Conservation (phyloP, 2,797 vertebrate genomes). For the Sus cebifrons region DNA sequence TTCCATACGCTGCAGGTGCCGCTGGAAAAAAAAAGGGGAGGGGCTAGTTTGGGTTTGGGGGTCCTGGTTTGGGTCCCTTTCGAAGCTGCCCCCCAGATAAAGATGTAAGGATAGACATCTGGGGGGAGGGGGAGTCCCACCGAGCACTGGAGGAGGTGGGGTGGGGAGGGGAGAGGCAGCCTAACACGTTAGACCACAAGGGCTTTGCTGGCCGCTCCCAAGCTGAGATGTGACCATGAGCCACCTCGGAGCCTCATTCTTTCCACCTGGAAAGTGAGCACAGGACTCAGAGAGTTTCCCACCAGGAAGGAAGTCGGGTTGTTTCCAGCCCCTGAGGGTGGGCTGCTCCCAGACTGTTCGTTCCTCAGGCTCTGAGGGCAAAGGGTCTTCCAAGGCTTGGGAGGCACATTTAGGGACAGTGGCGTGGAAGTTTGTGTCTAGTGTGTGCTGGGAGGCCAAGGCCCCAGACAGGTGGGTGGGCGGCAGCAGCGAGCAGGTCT, state of each 20-base stretch:
- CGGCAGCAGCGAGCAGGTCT: background rate
- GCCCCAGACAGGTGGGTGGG: background rate
- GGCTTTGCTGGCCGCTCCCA: too few relatives aligned
- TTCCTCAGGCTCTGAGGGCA: background rate
- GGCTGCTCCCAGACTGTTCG: rapidly evolving
- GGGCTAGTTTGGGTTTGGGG: background rate
- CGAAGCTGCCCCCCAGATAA: background rate
- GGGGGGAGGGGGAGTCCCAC: background rate
- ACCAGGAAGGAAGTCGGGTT: background rate
- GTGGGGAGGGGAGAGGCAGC: background rate
- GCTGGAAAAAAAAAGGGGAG: background rate
- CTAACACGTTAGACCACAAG: too few relatives aligned
- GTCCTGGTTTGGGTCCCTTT: background rate
- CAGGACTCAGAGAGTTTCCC: rapidly evolving
- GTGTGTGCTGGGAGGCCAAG: background rate
- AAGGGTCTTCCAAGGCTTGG: background rate
- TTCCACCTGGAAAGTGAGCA: too few relatives aligned
- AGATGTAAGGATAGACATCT: too few relatives aligned
- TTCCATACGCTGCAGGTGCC: too few relatives aligned
- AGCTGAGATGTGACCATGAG: too few relatives aligned
- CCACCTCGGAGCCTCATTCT: too few relatives aligned
- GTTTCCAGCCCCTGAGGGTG: background rate
- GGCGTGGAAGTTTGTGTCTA: rapidly evolving
- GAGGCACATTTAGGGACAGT: background rate
- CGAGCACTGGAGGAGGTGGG: background rate